Evolutionary conservation across 2,113 vertebrate genomes (phyloP), one percentile per base, ranked within the genome.

Genomic region (Candoia aspera): DNA sequence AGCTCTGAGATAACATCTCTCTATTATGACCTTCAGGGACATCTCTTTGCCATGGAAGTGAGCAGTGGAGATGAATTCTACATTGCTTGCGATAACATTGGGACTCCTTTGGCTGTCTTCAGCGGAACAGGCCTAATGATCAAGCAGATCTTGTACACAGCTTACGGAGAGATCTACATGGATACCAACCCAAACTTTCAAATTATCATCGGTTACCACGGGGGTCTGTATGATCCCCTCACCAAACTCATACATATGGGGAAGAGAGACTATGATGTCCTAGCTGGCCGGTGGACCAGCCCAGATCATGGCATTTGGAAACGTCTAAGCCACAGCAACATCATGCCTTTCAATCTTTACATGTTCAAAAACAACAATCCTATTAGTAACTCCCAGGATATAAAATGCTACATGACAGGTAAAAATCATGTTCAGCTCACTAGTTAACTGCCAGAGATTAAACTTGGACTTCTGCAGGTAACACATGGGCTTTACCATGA

Each of bases 361-460:
- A 99, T 99, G 99, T 99, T 99, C 97, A 99, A 99, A 97, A 99
- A 99, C 95, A 99, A 99, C 97, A 99, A 99, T 89, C 99, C 99
- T 17, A 98, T 99, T 94, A 99, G 99, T 97, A 99, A 99, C 96
- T 97, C 98, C n/a, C 98, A 99, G 96, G 99, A 99, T 96, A 99
- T 98, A 96, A 99, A 99, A 95, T 99, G 99, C 96, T 99, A 99
- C 97, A 99, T 99, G 99, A 99, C 99, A 95, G 99, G 99, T 99
- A 96, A 96, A 97, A 84, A 15, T 24, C 93, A 1, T 57, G 54
- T 37, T 64, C 19, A 24, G 23, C 13, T 37, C 1, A 0, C 2
- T 60, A 13, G 46, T 46, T 46, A 49, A 49, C 2, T 62, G 24
- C 21, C 58, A 46, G 6, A 24, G 37, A 37, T 58, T 10, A 8